These are phyloP conservation scores for Microtus ochrogaster DNA, from an alignment of 2,113 vertebrate species.

Conservation along the genomic window DNA sequence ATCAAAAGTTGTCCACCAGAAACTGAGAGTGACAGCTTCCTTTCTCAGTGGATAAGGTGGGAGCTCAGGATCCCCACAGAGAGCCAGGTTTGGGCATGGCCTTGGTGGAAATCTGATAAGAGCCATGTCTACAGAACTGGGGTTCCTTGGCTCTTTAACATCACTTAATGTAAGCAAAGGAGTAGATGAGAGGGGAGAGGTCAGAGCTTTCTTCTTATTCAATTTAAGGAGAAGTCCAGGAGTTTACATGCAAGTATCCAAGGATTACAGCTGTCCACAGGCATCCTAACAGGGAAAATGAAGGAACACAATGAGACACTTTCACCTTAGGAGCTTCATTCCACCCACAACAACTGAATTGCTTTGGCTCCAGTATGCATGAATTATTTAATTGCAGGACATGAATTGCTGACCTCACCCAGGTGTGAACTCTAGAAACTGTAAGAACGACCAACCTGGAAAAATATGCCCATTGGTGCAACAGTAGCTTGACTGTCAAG, in stretches of 20 bases:
- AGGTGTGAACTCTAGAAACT: neutral
- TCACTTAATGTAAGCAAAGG: neutral
- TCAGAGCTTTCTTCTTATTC: neutral
- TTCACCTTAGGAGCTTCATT: neutral
- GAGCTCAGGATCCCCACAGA: fast-evolving
- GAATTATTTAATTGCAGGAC: neutral
- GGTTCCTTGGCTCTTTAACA: neutral
- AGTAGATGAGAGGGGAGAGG: neutral
- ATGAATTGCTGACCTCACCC: neutral
- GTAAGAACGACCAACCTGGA: neutral
- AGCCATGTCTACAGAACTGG: neutral
- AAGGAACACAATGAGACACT: neutral
- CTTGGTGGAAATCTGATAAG: no score
- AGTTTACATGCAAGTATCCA: neutral
- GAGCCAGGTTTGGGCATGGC: no score
- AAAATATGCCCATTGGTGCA: neutral
- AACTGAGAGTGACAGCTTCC: neutral
- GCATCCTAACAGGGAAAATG: fast-evolving
- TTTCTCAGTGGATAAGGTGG: fast-evolving
- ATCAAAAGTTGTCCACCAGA: neutral
- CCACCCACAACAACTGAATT: neutral
- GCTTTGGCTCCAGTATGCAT: neutral
- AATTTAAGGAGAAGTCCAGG: neutral
- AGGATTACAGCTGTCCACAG: no score
- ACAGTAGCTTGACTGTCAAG: neutral